Evolutionary conservation across 2,797 vertebrate species (phyloP).

Genomic region (Melanotaenia trifasciata): DNA sequence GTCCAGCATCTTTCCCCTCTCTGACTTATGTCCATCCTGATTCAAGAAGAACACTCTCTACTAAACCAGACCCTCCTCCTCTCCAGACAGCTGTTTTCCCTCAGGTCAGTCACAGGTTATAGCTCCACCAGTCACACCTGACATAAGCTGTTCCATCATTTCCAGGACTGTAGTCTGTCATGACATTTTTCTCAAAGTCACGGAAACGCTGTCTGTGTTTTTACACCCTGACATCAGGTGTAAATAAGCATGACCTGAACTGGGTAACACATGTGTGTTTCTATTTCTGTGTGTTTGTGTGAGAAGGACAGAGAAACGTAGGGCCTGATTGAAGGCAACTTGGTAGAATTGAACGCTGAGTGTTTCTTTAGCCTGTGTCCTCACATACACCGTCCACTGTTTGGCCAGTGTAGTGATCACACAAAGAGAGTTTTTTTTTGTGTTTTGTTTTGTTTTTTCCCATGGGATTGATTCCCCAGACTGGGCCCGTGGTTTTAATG

Average conservation of each 20-base stretch:
- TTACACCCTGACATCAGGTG: slow-evolving; percentile 41
- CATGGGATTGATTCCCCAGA: slow-evolving; percentile 31
- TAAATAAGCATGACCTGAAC: slow-evolving; percentile 35
- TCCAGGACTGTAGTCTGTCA: slow-evolving; percentile 31
- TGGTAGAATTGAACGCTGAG: background rate
- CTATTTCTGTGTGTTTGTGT: slow-evolving; percentile 24
- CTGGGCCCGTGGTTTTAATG: slow-evolving; percentile 26
- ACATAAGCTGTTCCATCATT: slow-evolving; percentile 29
- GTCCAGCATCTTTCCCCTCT: background rate
- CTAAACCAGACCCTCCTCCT: slow-evolving; percentile 21
- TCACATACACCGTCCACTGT: slow-evolving; percentile 1
- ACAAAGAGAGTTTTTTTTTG: slow-evolving; percentile 1
- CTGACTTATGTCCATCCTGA: slow-evolving; percentile 8
- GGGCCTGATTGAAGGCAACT: background rate
- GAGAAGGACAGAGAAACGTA: slow-evolving; percentile 1
- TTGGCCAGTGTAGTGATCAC: slow-evolving; percentile 1
- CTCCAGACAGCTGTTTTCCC: slow-evolving; percentile 41
- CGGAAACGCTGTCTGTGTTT: slow-evolving; percentile 45
- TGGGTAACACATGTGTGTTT: slow-evolving; percentile 31
- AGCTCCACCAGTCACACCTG: slow-evolving; percentile 42
- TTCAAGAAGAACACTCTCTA: slow-evolving; percentile 16
- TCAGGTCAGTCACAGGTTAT: slow-evolving; percentile 56
- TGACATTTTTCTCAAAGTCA: slow-evolving; percentile 13
- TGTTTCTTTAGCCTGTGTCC: slow-evolving; percentile 26
- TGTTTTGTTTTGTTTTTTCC: background rate